Evolutionary conservation across 2,113 vertebrate species (phyloP).

Genomic region (Corythornis vintsioides): DNA sequence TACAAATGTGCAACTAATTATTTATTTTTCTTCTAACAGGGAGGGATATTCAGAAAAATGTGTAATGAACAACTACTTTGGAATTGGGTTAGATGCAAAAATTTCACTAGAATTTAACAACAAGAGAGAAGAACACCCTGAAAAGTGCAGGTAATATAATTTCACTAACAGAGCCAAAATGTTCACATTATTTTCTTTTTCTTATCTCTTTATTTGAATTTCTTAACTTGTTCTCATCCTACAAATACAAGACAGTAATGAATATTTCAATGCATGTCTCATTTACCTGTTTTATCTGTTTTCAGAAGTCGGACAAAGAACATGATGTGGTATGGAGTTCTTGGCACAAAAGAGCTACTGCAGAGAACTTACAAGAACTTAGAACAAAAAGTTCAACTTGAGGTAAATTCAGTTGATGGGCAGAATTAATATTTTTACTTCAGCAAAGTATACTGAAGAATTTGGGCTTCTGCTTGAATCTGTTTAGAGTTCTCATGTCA

Average conservation of each 20-base stretch:
- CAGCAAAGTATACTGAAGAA: neutral
- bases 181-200: conserved; percentile 11
- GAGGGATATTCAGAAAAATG: conserved; percentile 98
- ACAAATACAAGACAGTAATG: neutral
- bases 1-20: neutral
- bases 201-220: neutral
- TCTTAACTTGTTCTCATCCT: neutral
- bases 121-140: conserved; percentile 95
- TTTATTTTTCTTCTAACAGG: conserved; percentile 70
- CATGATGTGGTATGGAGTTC: conserved; percentile 99
- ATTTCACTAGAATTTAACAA: conserved; percentile 99
- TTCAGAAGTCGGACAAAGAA: conserved; percentile 96
- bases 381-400: conserved; percentile 96
- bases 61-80: conserved; percentile 99
- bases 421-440: neutral
- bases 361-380: conserved; percentile 98
- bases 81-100: conserved; percentile 96
- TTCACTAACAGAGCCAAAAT: neutral
- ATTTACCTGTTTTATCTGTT: neutral
- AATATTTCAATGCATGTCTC: neutral
- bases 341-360: conserved; percentile 94
- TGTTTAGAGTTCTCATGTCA: neutral
- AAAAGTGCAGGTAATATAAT: conserved; percentile 92
- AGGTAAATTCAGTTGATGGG: conserved; percentile 78
- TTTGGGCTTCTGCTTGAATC: neutral